Conservation (phyloP, 2,797 vertebrate genomes). For the Euphonia xanthogaster region DNA sequence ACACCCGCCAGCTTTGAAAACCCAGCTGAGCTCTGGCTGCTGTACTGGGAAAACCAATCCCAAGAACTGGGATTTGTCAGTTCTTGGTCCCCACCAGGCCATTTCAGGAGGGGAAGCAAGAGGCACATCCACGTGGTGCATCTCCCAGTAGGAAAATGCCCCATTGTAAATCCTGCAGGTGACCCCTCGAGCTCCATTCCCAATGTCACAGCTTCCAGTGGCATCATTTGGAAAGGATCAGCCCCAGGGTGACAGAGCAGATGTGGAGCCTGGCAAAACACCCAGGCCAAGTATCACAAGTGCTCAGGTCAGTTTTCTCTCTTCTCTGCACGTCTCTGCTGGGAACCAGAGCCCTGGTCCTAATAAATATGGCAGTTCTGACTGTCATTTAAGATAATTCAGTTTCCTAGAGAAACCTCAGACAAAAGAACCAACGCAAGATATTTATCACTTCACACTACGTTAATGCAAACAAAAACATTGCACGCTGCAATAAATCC, state of each 20-base stretch:
- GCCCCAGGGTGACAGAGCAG: not conserved
- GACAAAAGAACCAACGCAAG: not conserved
- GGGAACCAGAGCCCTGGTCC: not conserved
- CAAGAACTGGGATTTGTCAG: not conserved
- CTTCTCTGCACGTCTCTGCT: not conserved
- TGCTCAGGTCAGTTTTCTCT: not conserved
- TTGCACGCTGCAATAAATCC: not conserved
- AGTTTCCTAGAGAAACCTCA: not conserved
- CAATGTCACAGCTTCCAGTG: fast-evolving
- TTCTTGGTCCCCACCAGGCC: not conserved
- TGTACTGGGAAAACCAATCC: not conserved
- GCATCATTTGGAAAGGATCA: not conserved
- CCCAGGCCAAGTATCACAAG: not conserved
- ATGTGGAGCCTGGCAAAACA: not conserved
- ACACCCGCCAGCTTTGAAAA: not conserved
- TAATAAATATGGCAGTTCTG: not conserved
- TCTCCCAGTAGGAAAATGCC: fast-evolving
- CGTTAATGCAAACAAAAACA: not conserved
- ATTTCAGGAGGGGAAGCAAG: not conserved
- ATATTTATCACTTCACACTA: not conserved
- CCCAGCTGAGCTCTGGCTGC: not conserved
- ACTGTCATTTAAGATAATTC: not conserved
- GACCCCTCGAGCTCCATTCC: not conserved
- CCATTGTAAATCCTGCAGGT: not conserved
- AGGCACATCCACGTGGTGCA: not conserved